A percentile compares a stretch with the other conserved stretches of the same genome.
Evolutionary conservation across 23 tunicate species (phyloP).

Genomic region (Trididemnum nubilum): DNA sequence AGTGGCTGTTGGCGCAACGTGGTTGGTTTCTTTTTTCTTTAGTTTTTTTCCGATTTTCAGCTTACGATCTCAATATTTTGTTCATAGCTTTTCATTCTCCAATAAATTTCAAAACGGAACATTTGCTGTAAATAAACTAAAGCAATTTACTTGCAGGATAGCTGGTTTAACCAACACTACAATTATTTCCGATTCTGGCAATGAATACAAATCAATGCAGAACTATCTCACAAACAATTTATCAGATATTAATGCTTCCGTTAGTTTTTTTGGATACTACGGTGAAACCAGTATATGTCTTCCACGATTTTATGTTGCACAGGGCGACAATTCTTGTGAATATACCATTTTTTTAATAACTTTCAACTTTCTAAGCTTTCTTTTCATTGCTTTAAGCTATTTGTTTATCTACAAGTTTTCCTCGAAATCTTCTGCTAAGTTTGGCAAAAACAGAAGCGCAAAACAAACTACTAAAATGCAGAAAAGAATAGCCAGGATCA

Average conservation of each 20-base stretch:
- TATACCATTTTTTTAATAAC: slow-evolving; percentile 23
- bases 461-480: slow-evolving; percentile 26
- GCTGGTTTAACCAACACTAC: neutral
- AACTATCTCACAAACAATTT: neutral
- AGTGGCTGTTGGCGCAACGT: neutral
- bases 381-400: slow-evolving; percentile 37
- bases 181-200: neutral
- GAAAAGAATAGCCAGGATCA: slow-evolving; percentile 34
- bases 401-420: slow-evolving; percentile 11
- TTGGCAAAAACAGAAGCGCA: neutral
- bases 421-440: neutral
- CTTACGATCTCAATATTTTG: slow-evolving; percentile 6
- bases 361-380: slow-evolving; percentile 26
- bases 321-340: slow-evolving; percentile 40
- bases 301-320: slow-evolving; percentile 36
- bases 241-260: neutral
- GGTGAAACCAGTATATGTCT: slow-evolving; percentile 56
- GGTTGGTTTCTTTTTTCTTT: slow-evolving; percentile 13
- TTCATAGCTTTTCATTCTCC: slow-evolving; percentile 13
- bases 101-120: neutral
- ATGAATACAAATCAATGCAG: neutral
- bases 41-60: slow-evolving; percentile 19
- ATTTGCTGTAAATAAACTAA: neutral
- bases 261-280: slow-evolving; percentile 46
- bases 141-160: slow-evolving; percentile 6